phyloP scores from a whole-genome alignment of 2,797 vertebrate genomes.

The Synanceia verrucosa region DNA sequence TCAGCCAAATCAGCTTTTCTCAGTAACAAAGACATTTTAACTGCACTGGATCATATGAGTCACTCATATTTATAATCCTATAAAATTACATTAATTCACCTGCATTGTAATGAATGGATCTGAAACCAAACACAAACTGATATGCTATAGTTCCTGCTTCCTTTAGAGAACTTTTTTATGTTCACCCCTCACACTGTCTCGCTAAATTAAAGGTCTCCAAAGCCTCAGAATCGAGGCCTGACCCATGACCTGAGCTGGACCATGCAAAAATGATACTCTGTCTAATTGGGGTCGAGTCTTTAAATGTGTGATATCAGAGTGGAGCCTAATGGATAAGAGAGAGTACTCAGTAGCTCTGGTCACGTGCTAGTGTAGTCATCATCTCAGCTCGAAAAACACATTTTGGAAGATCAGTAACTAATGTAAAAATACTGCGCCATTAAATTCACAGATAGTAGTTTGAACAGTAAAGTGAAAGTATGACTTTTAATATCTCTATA shows the following conservation, averaged over 20 bases:
- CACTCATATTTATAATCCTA: not conserved
- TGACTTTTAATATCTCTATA: not conserved
- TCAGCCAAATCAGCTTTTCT: not conserved
- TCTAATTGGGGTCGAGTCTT: not conserved
- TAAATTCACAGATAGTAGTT: not conserved
- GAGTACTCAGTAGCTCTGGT: not conserved
- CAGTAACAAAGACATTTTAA: conserved; percentile 13
- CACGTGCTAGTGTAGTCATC: not conserved
- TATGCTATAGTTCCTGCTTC: not conserved
- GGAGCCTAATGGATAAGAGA: not conserved
- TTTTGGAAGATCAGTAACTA: not conserved
- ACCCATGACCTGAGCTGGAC: not conserved
- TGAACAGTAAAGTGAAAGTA: not conserved
- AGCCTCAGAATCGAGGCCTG: not conserved
- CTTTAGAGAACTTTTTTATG: not conserved
- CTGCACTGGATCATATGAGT: conserved; percentile 1
- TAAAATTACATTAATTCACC: not conserved
- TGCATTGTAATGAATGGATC: not conserved
- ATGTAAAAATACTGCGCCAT: not conserved
- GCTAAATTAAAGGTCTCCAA: not conserved
- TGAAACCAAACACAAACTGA: not conserved
- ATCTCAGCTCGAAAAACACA: not conserved
- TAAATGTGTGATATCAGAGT: not conserved
- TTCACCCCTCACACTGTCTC: not conserved
- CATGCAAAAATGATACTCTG: not conserved